Evolutionary conservation across 2,113 vertebrate genomes (phyloP).

Genomic region (Phocoena phocoena): DNA sequence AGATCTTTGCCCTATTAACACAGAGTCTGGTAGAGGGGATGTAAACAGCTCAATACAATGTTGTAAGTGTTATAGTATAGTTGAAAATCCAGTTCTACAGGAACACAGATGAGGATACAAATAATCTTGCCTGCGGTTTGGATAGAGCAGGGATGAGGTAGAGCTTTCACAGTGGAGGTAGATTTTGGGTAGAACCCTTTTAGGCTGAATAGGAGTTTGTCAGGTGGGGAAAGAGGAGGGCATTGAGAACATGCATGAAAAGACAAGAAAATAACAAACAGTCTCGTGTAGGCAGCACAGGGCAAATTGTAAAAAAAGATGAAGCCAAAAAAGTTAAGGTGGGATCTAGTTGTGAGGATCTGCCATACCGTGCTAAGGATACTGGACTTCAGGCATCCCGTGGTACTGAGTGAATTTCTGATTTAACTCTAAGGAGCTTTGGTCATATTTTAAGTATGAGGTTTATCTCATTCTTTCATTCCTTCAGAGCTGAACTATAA

Average conservation of each 20-base stretch:
- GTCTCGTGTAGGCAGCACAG: not conserved
- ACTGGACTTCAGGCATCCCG: not conserved
- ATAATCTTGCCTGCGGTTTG: not conserved
- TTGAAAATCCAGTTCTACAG: not conserved
- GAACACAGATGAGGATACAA: not conserved
- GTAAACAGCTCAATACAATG: not conserved
- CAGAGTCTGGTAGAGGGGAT: not conserved
- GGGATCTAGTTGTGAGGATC: not conserved
- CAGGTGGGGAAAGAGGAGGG: not conserved
- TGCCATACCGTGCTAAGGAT: not conserved
- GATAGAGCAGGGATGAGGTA: not conserved
- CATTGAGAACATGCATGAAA: not conserved
- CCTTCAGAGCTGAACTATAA: not conserved
- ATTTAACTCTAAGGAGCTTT: not conserved
- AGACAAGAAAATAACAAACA: not conserved
- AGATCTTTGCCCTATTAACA: not conserved
- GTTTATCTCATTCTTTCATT: not conserved
- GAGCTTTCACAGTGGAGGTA: not conserved
- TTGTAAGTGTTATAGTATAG: not conserved
- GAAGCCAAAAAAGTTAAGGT: not conserved
- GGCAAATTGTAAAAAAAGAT: not conserved
- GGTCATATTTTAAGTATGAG: not conserved
- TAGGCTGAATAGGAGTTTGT: not conserved
- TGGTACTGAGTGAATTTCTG: not conserved
- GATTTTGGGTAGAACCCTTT: not conserved